Evolutionary conservation across 2,888 invertebrate genomes (phyloP), one percentile per base, ranked within the genome.

Genomic region (Aquatica leii): DNA sequence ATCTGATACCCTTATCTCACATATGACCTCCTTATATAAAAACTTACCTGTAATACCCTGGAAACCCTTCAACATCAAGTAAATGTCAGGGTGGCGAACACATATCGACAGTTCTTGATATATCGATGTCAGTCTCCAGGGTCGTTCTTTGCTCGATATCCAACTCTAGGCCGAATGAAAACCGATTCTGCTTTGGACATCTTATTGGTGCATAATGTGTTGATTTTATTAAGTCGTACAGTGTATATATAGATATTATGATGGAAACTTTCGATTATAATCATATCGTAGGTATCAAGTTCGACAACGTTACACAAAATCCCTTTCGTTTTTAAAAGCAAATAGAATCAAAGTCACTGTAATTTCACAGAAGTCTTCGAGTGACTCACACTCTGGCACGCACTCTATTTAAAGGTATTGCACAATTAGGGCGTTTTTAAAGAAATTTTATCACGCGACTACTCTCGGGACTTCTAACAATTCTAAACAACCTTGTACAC

Each of bases 61-160:
- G 66, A 66, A 66, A 63, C 63, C 60, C 40, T 56, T 67, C 66
- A 61, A 69, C 66, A 70, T 70, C 70, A 70, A 70, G 66, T 68
- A 59, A 59, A 55, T 63, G 64, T 67, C 65, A 67, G 59, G 63
- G 62, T 60, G 65, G 63, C 58, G 60, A 65, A 75, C 73, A 73
- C 80, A 79, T 80, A 64, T 66, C 74, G 71, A 55, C 67, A 68
- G 62, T 60, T 65, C 61, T 65, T 65, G 54, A 66, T 67, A 56
- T 74, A 76, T 76, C 72, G 77, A 76, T 85, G 86, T 86, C 86
- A 86, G 86, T 86, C 86, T 73, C 86, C 86, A 73, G 86, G 86
- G 77, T 86, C 86, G 74, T 81, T 82, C 70, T 79, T 80, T 61
- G 80, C 80, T 77, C 81, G 76, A 73, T 78, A 80, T 59, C 79